Conservation (phyloP, 35 echinoderm and acorn worm species). For the Hemicentrotus pulcherrimus region DNA sequence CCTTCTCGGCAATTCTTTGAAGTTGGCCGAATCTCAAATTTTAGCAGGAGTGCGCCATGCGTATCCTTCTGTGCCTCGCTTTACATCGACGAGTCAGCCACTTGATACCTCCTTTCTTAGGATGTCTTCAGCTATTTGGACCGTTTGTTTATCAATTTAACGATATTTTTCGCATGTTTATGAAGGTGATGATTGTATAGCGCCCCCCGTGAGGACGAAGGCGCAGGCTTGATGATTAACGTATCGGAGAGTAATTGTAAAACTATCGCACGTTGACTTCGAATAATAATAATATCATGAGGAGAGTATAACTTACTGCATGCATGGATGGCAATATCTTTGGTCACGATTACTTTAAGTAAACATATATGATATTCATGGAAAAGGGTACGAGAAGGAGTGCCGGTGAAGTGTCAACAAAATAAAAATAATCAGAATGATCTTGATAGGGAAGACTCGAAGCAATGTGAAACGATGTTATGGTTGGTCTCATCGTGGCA, state of each 20-base stretch:
- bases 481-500: no score
- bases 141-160: constrained; percentile 45
- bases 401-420: no score
- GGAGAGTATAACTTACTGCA: neutral
- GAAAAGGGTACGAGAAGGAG: neutral
- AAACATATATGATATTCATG: neutral
- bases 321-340: neutral
- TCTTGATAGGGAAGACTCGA: no score
- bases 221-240: neutral
- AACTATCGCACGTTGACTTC: neutral
- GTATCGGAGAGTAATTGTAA: neutral
- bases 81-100: neutral
- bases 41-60: neutral
- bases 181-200: constrained; percentile 28
- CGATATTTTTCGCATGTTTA: constrained; percentile 44
- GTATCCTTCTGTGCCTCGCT: neutral
- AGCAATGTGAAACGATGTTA: no score
- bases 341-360: neutral
- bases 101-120: neutral
- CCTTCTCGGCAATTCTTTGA: neutral
- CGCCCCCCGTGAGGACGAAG: constrained; percentile 8
- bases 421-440: no score
- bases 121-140: neutral
- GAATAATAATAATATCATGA: neutral
- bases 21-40: neutral